These are phyloP conservation scores for Gonocerus acuteangulatus DNA, from an alignment of 2,888 invertebrate species.

Conservation along the genomic window DNA sequence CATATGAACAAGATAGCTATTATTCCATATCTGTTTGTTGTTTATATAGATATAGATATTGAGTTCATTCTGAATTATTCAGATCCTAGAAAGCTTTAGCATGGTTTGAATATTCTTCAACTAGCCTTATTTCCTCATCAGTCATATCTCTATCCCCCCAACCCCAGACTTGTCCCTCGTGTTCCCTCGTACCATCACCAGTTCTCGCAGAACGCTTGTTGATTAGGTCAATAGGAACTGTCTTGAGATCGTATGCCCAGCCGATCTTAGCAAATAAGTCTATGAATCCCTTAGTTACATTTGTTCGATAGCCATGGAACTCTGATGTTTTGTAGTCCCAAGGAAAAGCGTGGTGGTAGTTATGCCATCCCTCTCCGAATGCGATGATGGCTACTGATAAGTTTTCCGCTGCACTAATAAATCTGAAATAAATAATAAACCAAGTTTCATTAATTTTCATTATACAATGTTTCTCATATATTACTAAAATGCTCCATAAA, in stretches of 20 bases:
- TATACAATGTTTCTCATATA: neutral
- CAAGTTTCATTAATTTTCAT: neutral
- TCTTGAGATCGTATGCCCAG: slow-evolving; percentile 74
- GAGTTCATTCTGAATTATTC: no score
- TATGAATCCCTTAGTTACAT: slow-evolving; percentile 43
- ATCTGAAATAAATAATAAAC: slow-evolving; percentile 43
- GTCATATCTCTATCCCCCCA: slow-evolving; percentile 75
- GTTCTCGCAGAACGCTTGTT: slow-evolving; percentile 60
- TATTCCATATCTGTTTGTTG: no score
- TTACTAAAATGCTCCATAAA: neutral
- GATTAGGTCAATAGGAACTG: slow-evolving; percentile 58
- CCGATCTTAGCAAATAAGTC: slow-evolving; percentile 60
- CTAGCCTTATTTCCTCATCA: slow-evolving; percentile 51
- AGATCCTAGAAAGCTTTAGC: no score
- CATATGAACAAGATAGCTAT: no score
- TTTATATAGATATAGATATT: no score
- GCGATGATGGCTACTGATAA: slow-evolving; percentile 57
- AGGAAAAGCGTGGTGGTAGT: slow-evolving; percentile 82
- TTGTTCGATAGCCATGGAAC: slow-evolving; percentile 55
- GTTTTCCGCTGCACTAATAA: slow-evolving; percentile 61
- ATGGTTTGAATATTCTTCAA: neutral
- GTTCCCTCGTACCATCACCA: slow-evolving; percentile 55
- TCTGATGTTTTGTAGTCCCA: slow-evolving; percentile 74
- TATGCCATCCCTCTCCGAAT: slow-evolving; percentile 77
- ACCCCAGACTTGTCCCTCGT: slow-evolving; percentile 55